phyloP scores from a whole-genome alignment of 2,888 invertebrate species.

The Amphipoea lucens region DNA sequence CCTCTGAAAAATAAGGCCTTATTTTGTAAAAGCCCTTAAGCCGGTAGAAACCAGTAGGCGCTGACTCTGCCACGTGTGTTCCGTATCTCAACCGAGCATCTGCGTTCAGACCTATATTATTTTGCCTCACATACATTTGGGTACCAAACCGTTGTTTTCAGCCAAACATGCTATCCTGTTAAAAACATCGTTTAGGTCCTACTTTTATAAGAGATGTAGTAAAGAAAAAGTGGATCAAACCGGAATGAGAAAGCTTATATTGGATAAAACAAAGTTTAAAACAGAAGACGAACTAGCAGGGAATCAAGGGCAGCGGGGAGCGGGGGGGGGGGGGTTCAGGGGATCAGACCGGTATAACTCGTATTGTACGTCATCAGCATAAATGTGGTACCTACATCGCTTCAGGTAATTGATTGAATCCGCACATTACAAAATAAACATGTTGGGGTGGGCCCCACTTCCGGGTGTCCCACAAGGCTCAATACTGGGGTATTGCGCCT shows the following conservation, averaged over 20 bases:
- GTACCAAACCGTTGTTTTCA: not conserved
- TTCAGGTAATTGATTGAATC: not conserved
- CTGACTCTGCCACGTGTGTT: not conserved
- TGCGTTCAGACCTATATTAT: not conserved
- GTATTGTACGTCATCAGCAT: not conserved
- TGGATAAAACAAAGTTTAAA: too few relatives aligned
- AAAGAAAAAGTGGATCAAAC: too few relatives aligned
- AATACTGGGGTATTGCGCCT: not conserved
- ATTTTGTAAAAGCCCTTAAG: not conserved
- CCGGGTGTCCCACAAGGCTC: too few relatives aligned
- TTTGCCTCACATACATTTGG: not conserved
- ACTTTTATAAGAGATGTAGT: not conserved
- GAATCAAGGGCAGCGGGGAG: too few relatives aligned
- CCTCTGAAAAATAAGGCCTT: not conserved
- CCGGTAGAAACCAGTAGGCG: not conserved
- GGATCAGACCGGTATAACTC: too few relatives aligned
- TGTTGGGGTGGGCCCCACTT: not conserved
- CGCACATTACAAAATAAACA: constrained; percentile 10
- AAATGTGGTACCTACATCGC: constrained; percentile 1
- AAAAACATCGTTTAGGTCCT: not conserved
- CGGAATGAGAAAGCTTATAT: too few relatives aligned
- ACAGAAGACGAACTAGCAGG: too few relatives aligned
- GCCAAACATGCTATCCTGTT: not conserved
- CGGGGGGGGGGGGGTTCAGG: too few relatives aligned
- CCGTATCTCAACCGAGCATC: not conserved